Conservation (phyloP, 2,113 vertebrate genomes). For the Laterallus jamaicensis region DNA sequence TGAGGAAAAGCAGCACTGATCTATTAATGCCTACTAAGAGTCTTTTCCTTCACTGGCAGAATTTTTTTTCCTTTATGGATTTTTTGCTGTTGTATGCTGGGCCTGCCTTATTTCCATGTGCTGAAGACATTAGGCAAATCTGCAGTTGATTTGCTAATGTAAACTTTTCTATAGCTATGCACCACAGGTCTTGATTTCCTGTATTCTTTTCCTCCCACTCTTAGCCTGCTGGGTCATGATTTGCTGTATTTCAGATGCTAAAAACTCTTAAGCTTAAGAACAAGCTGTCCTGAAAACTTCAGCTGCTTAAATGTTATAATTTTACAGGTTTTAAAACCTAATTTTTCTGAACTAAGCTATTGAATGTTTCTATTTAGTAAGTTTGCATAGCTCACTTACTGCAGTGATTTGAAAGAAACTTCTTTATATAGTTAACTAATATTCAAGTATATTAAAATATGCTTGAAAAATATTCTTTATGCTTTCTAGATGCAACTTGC, state of each 20-base stretch:
- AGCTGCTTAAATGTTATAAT: background rate
- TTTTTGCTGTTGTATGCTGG: constrained; percentile 13
- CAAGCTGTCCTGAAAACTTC: constrained; percentile 13
- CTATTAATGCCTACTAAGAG: constrained; percentile 3
- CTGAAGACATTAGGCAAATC: constrained; percentile 24
- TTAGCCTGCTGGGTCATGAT: constrained; percentile 26
- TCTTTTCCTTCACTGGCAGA: constrained; percentile 1
- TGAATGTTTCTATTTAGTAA: background rate
- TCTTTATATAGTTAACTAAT: background rate
- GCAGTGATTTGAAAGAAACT: background rate
- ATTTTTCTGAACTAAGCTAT: background rate
- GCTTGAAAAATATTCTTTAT: background rate
- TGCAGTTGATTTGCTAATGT: constrained; percentile 35
- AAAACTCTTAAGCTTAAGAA: constrained; percentile 10
- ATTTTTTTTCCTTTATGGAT: background rate
- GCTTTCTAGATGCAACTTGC: background rate
- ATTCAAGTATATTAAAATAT: background rate
- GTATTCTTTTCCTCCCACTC: constrained; percentile 11
- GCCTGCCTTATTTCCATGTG: background rate
- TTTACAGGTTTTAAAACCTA: background rate
- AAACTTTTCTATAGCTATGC: constrained; percentile 27
- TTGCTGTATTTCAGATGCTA: constrained; percentile 29
- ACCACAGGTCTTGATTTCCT: background rate
- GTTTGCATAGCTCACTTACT: background rate
- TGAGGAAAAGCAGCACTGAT: background rate